Percentiles rank a stretch among this genome's conserved stretches.
phyloP scores from a whole-genome alignment of 2,888 invertebrate genomes.

The Pristionchus entomophagus region DNA sequence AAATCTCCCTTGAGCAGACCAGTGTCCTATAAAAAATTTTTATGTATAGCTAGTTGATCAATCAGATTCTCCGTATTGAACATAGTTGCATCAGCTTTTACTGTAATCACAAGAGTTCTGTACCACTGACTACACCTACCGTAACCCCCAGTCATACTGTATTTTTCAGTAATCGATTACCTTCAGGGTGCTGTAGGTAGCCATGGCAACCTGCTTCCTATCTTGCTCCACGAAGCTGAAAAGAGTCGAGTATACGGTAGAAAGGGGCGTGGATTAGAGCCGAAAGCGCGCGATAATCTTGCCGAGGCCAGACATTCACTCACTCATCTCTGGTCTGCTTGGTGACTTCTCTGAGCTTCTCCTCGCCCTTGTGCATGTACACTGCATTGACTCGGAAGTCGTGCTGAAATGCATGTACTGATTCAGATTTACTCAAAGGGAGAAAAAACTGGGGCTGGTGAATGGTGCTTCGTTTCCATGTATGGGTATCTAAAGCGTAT shows the following conservation, averaged over 20 bases:
- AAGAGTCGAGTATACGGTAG: not conserved
- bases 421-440: not conserved
- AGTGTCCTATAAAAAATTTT: not conserved
- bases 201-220: not conserved
- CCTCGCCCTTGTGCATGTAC: slow-evolving; percentile 15
- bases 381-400: not conserved
- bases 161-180: not conserved
- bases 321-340: slow-evolving; percentile 44
- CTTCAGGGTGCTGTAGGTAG: not conserved
- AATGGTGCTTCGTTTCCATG: no score
- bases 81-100: no score
- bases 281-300: not conserved
- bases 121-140: no score
- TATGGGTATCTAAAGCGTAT: no score
- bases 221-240: slow-evolving; percentile 24
- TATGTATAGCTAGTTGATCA: no score
- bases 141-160: not conserved
- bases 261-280: not conserved
- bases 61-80: no score
- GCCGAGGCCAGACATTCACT: not conserved
- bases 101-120: no score
- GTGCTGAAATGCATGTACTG: not conserved
- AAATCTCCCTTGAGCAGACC: not conserved
- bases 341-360: slow-evolving; percentile 22
- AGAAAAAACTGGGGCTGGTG: no score